Conservation (phyloP, 2,113 vertebrate genomes). For the Eidolon helvum region DNA sequence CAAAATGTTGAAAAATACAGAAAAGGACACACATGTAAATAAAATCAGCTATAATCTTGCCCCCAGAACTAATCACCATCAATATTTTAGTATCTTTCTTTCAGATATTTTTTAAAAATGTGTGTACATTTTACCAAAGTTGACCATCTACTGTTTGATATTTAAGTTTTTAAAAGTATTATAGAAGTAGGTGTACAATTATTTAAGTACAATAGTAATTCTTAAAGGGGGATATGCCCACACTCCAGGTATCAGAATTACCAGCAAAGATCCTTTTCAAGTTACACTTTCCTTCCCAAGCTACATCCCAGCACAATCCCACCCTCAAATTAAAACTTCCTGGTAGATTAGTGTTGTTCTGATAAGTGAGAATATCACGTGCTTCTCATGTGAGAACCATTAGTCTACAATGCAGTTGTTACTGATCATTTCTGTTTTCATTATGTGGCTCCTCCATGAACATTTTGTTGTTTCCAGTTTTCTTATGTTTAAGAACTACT, state of each 20-base stretch:
- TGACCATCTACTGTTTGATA: not conserved
- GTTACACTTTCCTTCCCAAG: not conserved
- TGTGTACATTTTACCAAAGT: not conserved
- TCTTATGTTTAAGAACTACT: not conserved
- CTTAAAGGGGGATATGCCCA: not conserved
- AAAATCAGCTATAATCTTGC: not conserved
- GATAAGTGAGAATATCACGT: not conserved
- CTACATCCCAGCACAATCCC: not conserved
- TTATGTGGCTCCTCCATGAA: not conserved
- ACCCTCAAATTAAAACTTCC: not conserved
- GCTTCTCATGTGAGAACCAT: not conserved
- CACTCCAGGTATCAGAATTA: not conserved
- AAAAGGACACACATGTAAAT: not conserved
- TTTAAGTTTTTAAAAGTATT: not conserved
- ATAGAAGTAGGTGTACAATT: not conserved
- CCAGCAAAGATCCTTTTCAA: not conserved
- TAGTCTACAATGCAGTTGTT: not conserved
- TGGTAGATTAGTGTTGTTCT: not conserved
- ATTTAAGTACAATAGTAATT: not conserved
- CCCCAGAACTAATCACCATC: not conserved
- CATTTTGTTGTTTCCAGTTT: not conserved
- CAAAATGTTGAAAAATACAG: not conserved
- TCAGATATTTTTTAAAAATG: not conserved
- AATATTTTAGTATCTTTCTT: not conserved
- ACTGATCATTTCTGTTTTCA: not conserved